Evolutionary conservation across 2,888 invertebrate genomes (phyloP).

Genomic region (Sphecodes monilicornis): DNA sequence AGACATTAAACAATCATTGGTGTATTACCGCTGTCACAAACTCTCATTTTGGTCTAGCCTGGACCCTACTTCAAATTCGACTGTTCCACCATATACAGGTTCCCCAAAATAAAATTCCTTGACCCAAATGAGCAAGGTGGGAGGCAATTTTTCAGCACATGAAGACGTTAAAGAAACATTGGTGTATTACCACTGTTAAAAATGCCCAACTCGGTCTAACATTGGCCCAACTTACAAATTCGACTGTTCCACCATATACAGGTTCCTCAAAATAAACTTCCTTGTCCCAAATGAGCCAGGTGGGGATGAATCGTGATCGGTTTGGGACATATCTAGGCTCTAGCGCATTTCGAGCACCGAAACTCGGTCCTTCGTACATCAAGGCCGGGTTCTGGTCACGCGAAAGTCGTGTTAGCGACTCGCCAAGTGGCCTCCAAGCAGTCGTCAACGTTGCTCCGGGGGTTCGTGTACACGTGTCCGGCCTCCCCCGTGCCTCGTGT

Average conservation of each 20-base stretch:
- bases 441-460: constrained; percentile 49
- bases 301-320: neutral
- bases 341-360: constrained; percentile 34
- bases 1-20: neutral
- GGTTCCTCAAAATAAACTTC: neutral
- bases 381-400: constrained; percentile 75
- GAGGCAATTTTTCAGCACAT: too few species aligned
- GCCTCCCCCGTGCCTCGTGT: constrained; percentile 8
- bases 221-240: too few species aligned
- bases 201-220: too few species aligned
- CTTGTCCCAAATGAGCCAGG: neutral
- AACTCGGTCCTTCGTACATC: constrained; percentile 66
- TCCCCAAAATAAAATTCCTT: too few species aligned
- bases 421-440: constrained; percentile 77
- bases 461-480: constrained; percentile 54
- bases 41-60: neutral
- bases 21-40: neutral
- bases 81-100: too few species aligned
- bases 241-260: neutral
- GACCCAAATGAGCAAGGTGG: too few species aligned
- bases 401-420: constrained; percentile 82
- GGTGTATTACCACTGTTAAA: too few species aligned
- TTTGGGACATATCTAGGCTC: constrained; percentile 6
- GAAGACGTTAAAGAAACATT: too few species aligned
- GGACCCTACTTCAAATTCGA: neutral